Evolutionary conservation across 2,888 invertebrate genomes (phyloP), one percentile per base, ranked within the genome.

Genomic region (Pinctada fucata): DNA sequence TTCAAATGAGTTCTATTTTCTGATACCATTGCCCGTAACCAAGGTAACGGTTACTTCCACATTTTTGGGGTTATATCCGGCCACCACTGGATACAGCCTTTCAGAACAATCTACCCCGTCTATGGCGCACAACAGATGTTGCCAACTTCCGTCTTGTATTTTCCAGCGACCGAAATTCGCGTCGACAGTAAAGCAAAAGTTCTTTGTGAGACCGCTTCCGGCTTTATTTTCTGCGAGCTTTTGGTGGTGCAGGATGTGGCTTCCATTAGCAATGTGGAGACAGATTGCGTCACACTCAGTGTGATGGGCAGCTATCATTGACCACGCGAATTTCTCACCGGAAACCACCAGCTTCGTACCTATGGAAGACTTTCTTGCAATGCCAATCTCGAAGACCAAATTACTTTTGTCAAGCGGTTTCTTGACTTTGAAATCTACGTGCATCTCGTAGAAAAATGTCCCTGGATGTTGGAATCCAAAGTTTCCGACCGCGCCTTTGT

Each of bases 331-430:
- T 3, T 69, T 69, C 64, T 80, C 73, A 1, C 80, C 80, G 45
- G 76, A 76, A 1, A 80, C 77, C n/a, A 71, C 67, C 48, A 70
- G 72, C 16, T 70, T 74, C 16, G 71, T 73, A 31, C 74, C 80
- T 5, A 80, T 72, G 13, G 65, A 74, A 10, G 47, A 67, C 31
- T 67, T 48, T 45, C 77, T 51, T 2, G 77, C 75, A 8, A 80
- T n/a, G n/a, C 80, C 80, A n/a, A 80, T 49, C 69, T 80, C 80
- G 47, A 80, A 80, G 6, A 78, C 77, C 5, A 80, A 68, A 31
- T 80, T 75, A 65, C 75, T 68, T 58, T 80, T 80, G 69, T 80
- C 80, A 31, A 80, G 52, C 6, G 77, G 77, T 45, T 64, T 71
- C 3, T 51, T 63, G 0, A 80, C 48, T 31, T 75, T 77, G 52